Conservation (phyloP, 2,113 vertebrate species). For the Gorsachius goisagi region DNA sequence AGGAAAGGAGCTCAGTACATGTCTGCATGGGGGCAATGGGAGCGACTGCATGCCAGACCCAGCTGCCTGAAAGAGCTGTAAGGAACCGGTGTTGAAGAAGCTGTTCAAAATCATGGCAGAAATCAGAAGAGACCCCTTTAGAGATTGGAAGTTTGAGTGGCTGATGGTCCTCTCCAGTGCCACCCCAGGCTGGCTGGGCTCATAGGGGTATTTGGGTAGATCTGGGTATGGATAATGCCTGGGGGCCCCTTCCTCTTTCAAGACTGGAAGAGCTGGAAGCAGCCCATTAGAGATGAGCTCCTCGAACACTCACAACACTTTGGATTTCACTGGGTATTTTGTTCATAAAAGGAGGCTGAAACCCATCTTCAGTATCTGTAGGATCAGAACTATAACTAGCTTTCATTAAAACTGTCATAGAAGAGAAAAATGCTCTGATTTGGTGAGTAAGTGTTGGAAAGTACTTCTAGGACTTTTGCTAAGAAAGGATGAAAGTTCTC, state of each 20-base stretch:
- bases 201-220: background rate
- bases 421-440: background rate
- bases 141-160: background rate
- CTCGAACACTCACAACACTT: background rate
- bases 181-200: background rate
- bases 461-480: background rate
- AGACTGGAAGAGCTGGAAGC: background rate
- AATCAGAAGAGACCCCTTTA: background rate
- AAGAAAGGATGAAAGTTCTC: background rate
- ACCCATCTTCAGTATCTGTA: background rate
- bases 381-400: background rate
- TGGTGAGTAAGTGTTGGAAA: background rate
- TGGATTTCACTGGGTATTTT: background rate
- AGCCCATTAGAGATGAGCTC: background rate
- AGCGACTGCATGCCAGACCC: background rate
- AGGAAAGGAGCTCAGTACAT: fast-evolving
- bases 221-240: background rate
- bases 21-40: fast-evolving
- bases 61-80: background rate
- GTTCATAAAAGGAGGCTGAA: background rate
- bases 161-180: background rate
- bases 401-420: background rate
- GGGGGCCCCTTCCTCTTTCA: background rate
- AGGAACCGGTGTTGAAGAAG: background rate
- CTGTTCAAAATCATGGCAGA: background rate